Percentiles rank a stretch among this genome's conserved stretches.
These are phyloP conservation scores for Euwallacea fornicatus DNA, from an alignment of 1,140 invertebrate species.

Conservation along the genomic window DNA sequence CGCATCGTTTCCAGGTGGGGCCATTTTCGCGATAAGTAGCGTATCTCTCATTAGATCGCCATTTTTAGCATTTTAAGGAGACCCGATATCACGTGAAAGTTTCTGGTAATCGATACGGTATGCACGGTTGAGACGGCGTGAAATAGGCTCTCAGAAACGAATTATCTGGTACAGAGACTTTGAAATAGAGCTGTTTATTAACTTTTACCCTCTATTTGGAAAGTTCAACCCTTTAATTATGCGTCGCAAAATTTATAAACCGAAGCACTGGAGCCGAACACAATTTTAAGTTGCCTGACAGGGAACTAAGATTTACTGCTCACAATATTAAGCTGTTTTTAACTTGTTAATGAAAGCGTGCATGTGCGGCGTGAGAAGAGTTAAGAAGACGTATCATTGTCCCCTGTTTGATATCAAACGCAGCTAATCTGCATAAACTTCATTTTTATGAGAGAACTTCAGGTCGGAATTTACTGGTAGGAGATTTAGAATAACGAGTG, in stretches of 20 bases:
- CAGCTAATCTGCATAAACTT: no score
- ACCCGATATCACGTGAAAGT: no score
- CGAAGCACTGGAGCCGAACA: slow-evolving; percentile 10
- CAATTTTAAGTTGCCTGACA: slow-evolving; percentile 27
- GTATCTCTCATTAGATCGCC: no score
- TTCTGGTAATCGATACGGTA: slow-evolving; percentile 21
- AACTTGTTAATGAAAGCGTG: no score
- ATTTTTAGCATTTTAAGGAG: no score
- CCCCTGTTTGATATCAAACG: no score
- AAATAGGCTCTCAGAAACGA: slow-evolving; percentile 31
- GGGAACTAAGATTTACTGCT: slow-evolving; percentile 20
- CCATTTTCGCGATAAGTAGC: no score
- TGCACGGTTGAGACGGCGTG: slow-evolving; percentile 29
- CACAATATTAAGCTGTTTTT: slow-evolving; percentile 18
- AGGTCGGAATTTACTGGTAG: neutral
- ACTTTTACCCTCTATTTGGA: slow-evolving; percentile 40
- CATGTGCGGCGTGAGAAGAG: no score
- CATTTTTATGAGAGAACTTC: neutral
- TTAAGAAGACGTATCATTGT: no score
- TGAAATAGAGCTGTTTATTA: slow-evolving; percentile 45
- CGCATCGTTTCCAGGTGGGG: no score
- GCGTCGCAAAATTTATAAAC: slow-evolving; percentile 34
- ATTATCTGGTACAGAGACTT: slow-evolving; percentile 39
- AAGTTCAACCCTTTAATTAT: slow-evolving; percentile 42
- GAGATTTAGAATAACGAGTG: slow-evolving; percentile 22